Percentiles rank a stretch among this genome's conserved stretches.
Conservation (phyloP, 1,140 invertebrate genomes). For the Drosophila subpulchrella region DNA sequence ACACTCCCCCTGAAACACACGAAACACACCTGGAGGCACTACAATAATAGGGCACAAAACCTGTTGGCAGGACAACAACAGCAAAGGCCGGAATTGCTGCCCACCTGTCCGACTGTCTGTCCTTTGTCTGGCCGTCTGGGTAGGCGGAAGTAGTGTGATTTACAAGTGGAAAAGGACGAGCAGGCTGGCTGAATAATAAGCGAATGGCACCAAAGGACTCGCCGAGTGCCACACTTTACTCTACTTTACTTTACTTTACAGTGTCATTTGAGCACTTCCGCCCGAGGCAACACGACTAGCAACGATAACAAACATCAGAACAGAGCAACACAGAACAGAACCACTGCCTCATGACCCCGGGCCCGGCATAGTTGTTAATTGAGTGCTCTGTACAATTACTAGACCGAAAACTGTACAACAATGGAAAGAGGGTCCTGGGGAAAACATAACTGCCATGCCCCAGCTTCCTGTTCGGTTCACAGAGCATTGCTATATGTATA, state of each 20-base stretch:
- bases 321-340: slow-evolving; percentile 1
- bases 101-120: slow-evolving; percentile 25
- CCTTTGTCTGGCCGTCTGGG: slow-evolving; percentile 41
- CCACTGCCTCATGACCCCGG: slow-evolving; percentile 17
- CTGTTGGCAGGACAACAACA: slow-evolving; percentile 46
- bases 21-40: slow-evolving; percentile 17
- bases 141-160: slow-evolving; percentile 77
- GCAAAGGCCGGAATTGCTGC: slow-evolving; percentile 23
- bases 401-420: slow-evolving; percentile 29
- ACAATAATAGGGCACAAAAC: slow-evolving; percentile 73
- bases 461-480: slow-evolving; percentile 13
- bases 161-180: slow-evolving; percentile 54
- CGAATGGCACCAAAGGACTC: slow-evolving; percentile 19
- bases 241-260: slow-evolving; percentile 17
- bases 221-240: slow-evolving; percentile 32
- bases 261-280: slow-evolving; percentile 48
- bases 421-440: background rate
- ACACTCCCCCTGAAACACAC: background rate
- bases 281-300: slow-evolving; percentile 14
- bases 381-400: slow-evolving; percentile 34
- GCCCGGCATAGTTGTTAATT: slow-evolving; percentile 49
- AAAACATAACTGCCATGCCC: slow-evolving; percentile 23
- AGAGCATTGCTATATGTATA: slow-evolving; percentile 10
- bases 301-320: slow-evolving; percentile 1
- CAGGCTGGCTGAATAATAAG: slow-evolving; percentile 62